These are phyloP conservation scores for Dipodomys merriami DNA, from an alignment of 2,113 vertebrate species.

Conservation along the genomic window DNA sequence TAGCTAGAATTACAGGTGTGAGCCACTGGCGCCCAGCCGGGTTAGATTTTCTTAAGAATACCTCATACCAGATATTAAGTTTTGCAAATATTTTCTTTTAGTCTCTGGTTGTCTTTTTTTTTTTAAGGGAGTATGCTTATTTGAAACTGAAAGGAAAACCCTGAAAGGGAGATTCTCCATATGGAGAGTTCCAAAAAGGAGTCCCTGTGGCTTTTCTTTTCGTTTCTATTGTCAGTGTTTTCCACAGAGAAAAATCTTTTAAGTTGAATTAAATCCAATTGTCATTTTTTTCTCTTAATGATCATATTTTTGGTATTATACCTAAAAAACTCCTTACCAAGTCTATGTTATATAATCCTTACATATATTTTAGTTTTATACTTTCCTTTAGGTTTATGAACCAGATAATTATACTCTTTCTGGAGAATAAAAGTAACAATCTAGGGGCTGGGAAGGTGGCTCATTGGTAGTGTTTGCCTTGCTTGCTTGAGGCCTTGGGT, in stretches of 20 bases:
- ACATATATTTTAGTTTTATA: neutral
- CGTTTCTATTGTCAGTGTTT: neutral
- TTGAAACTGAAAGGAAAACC: no score
- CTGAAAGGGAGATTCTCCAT: no score
- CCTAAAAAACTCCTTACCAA: neutral
- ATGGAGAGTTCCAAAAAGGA: no score
- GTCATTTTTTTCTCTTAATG: neutral
- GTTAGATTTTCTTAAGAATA: no score
- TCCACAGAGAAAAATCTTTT: neutral
- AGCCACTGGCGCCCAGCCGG: no score
- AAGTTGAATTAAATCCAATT: neutral
- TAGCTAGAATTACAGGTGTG: no score
- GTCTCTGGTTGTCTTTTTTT: neutral
- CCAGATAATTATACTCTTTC: neutral
- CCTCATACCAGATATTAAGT: neutral
- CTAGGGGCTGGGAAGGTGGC: no score
- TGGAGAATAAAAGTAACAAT: no score
- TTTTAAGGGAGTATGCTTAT: no score
- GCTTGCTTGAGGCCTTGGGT: no score
- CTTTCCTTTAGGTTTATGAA: neutral
- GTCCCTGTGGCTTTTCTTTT: neutral
- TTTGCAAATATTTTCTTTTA: neutral
- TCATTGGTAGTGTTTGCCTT: no score
- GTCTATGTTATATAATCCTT: no score
- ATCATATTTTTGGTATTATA: neutral